A percentile compares a stretch with the other conserved stretches of the same genome.
These are phyloP conservation scores for Gyps fulvus DNA, from an alignment of 2,113 vertebrate genomes.

Conservation along the genomic window DNA sequence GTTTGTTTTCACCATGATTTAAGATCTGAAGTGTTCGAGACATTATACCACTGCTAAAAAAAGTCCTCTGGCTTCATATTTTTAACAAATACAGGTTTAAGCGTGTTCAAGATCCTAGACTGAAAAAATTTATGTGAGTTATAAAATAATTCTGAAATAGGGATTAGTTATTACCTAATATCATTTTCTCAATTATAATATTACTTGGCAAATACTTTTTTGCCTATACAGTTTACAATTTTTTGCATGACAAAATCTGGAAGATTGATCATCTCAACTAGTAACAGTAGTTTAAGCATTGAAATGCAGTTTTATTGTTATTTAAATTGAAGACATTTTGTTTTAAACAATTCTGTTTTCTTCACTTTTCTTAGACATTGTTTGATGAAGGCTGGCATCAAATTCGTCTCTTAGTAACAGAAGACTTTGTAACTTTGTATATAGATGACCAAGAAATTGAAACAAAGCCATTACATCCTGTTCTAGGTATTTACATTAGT, in stretches of 20 bases:
- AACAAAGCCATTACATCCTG: constrained; percentile 81
- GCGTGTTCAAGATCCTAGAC: not conserved
- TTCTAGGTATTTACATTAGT: constrained; percentile 92
- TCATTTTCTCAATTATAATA: not conserved
- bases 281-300: not conserved
- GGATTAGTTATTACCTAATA: not conserved
- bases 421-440: constrained; percentile 88
- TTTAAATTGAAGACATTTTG: not conserved
- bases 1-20: not conserved
- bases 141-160: not conserved
- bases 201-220: not conserved
- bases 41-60: not conserved
- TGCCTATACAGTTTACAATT: not conserved
- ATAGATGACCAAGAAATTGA: constrained; percentile 90
- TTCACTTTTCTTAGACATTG: constrained; percentile 66
- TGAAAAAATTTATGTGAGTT: not conserved
- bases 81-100: not conserved
- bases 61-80: not conserved
- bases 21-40: not conserved
- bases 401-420: constrained; percentile 90
- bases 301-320: not conserved
- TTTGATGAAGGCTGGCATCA: constrained; percentile 98
- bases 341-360: not conserved
- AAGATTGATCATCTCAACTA: not conserved
- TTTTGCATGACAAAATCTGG: not conserved